Percentiles rank a stretch among this genome's conserved stretches.
Conservation (phyloP, 2,113 vertebrate species). For the Meles meles region DNA sequence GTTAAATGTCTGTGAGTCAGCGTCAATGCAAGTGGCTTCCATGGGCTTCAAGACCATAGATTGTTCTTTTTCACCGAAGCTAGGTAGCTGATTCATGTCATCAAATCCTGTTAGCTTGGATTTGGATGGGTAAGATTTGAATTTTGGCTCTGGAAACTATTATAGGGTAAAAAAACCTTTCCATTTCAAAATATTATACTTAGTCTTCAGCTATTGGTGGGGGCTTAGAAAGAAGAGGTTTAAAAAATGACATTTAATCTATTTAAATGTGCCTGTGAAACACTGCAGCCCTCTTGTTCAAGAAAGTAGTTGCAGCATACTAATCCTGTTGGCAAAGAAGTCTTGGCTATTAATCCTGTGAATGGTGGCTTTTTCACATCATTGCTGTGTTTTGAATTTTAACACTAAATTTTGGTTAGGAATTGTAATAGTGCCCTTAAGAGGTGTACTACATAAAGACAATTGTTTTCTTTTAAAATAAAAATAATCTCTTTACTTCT, state of each 20-base stretch:
- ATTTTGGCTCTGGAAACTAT: neutral
- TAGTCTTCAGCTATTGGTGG: neutral
- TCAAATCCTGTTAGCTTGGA: neutral
- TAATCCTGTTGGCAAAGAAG: neutral
- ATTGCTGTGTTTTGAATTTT: neutral
- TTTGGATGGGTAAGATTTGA: neutral
- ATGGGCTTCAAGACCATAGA: neutral
- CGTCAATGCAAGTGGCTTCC: neutral
- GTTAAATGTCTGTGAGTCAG: neutral
- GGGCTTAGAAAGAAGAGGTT: neutral
- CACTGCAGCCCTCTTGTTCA: neutral
- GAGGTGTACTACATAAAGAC: neutral
- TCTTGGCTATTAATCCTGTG: neutral
- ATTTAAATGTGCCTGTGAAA: neutral
- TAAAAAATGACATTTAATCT: neutral
- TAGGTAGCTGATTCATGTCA: neutral
- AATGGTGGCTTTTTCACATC: neutral
- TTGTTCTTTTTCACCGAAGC: neutral
- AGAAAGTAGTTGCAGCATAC: neutral
- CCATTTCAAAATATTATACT: constrained; percentile 29
- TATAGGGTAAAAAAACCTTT: neutral
- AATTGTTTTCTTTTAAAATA: constrained; percentile 1
- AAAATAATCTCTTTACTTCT: neutral
- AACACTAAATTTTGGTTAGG: constrained; percentile 20
- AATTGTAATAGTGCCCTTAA: neutral